Conservation (phyloP, 2,797 vertebrate genomes). For the Coreius guichenoti region DNA sequence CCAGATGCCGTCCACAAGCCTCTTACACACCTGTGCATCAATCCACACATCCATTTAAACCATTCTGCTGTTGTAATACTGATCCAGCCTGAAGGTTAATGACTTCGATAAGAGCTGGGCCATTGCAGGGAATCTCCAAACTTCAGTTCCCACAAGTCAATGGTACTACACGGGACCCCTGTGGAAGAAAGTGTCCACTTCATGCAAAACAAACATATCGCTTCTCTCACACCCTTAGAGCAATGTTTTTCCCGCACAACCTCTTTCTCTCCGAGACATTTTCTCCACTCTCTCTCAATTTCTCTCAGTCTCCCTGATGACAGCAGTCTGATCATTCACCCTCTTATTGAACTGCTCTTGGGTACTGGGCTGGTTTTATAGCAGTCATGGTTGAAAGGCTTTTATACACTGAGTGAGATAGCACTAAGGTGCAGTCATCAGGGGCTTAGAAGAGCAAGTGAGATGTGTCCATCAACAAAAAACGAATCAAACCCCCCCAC, state of each 20-base stretch:
- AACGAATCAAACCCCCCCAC: constrained; percentile 18
- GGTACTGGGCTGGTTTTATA: constrained; percentile 72
- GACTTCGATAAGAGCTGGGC: constrained; percentile 23
- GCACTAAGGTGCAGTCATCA: constrained; percentile 67
- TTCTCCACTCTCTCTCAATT: constrained; percentile 24
- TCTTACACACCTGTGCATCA: constrained; percentile 49
- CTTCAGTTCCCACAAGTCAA: constrained; percentile 16
- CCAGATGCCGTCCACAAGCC: constrained; percentile 46
- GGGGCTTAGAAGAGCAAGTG: constrained; percentile 45
- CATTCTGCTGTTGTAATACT: constrained; percentile 27
- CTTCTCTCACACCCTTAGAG: constrained; percentile 14
- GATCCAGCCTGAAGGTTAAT: constrained; percentile 32
- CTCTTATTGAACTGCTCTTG: constrained; percentile 64
- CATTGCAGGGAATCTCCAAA: background rate
- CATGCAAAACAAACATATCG: constrained; percentile 28
- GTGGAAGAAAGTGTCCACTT: constrained; percentile 29
- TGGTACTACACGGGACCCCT: constrained; percentile 5
- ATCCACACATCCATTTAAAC: constrained; percentile 33
- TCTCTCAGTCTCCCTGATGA: constrained; percentile 34
- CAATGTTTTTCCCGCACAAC: constrained; percentile 26
- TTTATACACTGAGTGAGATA: constrained; percentile 76
- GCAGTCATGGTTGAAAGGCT: constrained; percentile 77
- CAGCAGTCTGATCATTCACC: constrained; percentile 41
- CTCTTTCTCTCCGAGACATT: constrained; percentile 4
- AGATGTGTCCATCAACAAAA: constrained; percentile 54